phyloP scores from a whole-genome alignment of 2,113 vertebrate species.

The Cyanoramphus novaezelandiae region DNA sequence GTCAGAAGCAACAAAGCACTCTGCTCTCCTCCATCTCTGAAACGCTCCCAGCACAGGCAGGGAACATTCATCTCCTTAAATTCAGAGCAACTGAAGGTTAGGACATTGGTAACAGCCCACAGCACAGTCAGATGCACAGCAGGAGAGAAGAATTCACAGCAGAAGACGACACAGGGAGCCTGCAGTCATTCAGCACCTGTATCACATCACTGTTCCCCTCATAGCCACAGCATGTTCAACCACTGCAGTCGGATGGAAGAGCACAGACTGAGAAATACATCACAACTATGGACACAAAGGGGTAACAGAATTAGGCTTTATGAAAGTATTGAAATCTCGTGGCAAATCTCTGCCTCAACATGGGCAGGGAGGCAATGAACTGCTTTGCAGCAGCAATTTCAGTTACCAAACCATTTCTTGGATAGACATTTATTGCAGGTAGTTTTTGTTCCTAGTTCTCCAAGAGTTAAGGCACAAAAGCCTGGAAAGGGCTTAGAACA shows the following conservation, averaged over 20 bases:
- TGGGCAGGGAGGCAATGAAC: slow-evolving; percentile 8
- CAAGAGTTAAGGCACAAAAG: slow-evolving; percentile 62
- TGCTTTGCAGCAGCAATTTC: not conserved
- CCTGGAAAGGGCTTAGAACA: slow-evolving; percentile 49
- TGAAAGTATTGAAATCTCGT: slow-evolving; percentile 30
- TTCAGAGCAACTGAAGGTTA: not conserved
- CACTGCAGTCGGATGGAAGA: not conserved
- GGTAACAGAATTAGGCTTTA: slow-evolving; percentile 35
- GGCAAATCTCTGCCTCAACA: slow-evolving; percentile 34
- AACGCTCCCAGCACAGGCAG: not conserved
- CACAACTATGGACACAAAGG: slow-evolving; percentile 31
- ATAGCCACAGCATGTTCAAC: not conserved
- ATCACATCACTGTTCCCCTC: not conserved
- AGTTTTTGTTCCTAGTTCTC: slow-evolving; percentile 34
- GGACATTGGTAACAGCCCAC: not conserved
- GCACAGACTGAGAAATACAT: not conserved
- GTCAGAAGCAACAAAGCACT: not conserved
- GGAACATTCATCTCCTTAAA: not conserved
- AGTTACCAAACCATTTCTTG: slow-evolving; percentile 16
- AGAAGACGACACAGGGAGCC: not conserved
- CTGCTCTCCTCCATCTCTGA: not conserved
- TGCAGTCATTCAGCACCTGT: not conserved
- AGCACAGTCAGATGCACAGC: not conserved
- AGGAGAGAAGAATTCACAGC: not conserved
- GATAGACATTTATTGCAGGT: slow-evolving; percentile 51